Conservation (phyloP, 1,140 invertebrate species). For the Scaptomyza graminum region DNA sequence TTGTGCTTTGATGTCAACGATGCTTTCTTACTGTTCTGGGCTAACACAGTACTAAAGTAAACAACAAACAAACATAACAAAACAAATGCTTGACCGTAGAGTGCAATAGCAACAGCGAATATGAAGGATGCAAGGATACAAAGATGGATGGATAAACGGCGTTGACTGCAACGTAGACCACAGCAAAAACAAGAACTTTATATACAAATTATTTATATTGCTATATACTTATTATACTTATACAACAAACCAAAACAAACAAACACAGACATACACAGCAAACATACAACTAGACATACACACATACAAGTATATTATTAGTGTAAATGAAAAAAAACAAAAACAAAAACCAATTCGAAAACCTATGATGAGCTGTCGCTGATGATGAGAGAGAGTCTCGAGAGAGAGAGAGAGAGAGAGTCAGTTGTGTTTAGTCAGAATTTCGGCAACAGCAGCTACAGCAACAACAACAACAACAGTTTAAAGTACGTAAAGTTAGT, state of each 20-base stretch:
- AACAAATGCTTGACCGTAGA: conserved; percentile 23
- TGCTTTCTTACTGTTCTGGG: conserved; percentile 55
- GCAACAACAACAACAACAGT: conserved; percentile 63
- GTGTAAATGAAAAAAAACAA: conserved; percentile 69
- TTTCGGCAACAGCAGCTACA: conserved; percentile 65
- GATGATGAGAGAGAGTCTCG: too few species aligned
- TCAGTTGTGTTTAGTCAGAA: conserved; percentile 65
- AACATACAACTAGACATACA: conserved; percentile 53
- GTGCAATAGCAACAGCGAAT: conserved; percentile 8
- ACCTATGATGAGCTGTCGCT: conserved; percentile 58
- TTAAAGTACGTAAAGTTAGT: conserved; percentile 75
- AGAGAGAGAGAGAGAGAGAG: too few species aligned
- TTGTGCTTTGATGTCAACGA: conserved; percentile 64
- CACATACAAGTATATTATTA: conserved; percentile 76
- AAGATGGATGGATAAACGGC: conserved; percentile 30
- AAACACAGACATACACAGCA: conserved; percentile 57
- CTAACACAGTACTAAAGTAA: conserved; percentile 35
- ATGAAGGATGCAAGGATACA: conserved; percentile 21
- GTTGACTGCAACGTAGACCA: conserved; percentile 79
- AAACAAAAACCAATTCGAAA: conserved; percentile 52
- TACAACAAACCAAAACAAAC: conserved; percentile 71
- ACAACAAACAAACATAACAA: too few species aligned
- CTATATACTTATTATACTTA: conserved; percentile 81
- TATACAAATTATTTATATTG: conserved; percentile 82
- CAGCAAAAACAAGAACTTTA: conserved; percentile 77